These are phyloP conservation scores for Aleadryas rufinucha DNA, from an alignment of 2,113 vertebrate species.

Conservation along the genomic window DNA sequence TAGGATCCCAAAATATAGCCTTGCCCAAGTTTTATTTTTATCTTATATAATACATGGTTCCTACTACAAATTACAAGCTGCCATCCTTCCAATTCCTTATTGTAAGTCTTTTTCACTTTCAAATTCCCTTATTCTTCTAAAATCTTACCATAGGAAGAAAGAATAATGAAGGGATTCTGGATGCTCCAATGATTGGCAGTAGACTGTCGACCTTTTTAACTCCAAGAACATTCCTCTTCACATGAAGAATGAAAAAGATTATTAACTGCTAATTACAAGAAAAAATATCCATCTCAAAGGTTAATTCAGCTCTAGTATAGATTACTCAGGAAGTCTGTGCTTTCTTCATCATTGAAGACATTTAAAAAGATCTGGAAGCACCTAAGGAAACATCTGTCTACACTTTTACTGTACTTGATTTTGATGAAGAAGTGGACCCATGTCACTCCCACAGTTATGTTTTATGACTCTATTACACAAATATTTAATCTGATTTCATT, in stretches of 20 bases:
- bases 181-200: not conserved
- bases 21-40: constrained; percentile 43
- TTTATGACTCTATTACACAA: not conserved
- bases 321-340: not conserved
- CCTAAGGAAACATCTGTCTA: not conserved
- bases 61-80: constrained; percentile 2
- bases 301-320: not conserved
- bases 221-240: not conserved
- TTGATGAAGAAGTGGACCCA: not conserved
- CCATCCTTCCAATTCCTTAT: not conserved
- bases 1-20: constrained; percentile 23
- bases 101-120: not conserved
- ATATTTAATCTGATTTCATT: not conserved
- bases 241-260: not conserved
- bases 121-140: not conserved
- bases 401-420: not conserved
- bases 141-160: not conserved
- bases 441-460: not conserved
- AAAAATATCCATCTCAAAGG: not conserved
- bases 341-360: not conserved
- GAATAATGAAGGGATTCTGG: not conserved
- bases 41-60: constrained; percentile 1
- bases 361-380: not conserved
- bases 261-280: not conserved
- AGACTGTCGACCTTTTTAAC: not conserved